A percentile compares a stretch with the other conserved stretches of the same genome.
Evolutionary conservation across 1,140 invertebrate species (phyloP).

Genomic region (Micrasema longulum): DNA sequence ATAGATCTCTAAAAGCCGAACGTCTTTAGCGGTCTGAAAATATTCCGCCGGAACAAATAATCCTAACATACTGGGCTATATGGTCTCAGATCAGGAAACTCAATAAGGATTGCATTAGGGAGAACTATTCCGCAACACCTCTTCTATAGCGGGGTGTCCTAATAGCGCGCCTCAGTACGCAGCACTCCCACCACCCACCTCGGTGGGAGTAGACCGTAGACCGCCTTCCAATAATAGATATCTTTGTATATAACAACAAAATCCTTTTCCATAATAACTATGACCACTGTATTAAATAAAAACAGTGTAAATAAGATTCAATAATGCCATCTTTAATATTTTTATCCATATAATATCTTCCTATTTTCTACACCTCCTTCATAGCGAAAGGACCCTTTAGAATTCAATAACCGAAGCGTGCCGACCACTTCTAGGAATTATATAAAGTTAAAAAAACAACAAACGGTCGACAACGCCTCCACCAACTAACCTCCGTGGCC

Average conservation of each 20-base stretch:
- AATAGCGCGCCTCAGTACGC: conserved; percentile 35
- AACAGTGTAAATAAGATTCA: conserved; percentile 46
- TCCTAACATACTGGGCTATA: conserved; percentile 42
- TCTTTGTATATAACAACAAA: conserved; percentile 37
- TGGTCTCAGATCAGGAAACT: conserved; percentile 33
- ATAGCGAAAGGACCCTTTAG: conserved; percentile 37
- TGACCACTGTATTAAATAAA: conserved; percentile 41
- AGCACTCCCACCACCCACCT: neutral
- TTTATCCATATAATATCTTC: conserved; percentile 49
- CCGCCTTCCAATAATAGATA: conserved; percentile 29
- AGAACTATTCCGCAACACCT: conserved; percentile 35
- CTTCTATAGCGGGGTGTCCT: conserved; percentile 42
- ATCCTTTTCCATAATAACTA: conserved; percentile 52
- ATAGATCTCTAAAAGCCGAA: conserved; percentile 53
- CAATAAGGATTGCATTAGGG: conserved; percentile 41
- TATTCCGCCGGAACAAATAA: conserved; percentile 42
- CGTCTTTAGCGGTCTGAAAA: conserved; percentile 45
- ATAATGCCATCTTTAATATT: conserved; percentile 45
- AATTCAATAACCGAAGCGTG: conserved; percentile 5
- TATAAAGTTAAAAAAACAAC: conserved; percentile 35
- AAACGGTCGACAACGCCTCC: conserved; percentile 1
- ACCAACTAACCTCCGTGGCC: too few species aligned
- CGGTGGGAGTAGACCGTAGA: neutral
- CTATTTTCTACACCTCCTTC: conserved; percentile 51
- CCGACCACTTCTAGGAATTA: conserved; percentile 21